phyloP scores from a whole-genome alignment of 1,140 invertebrate genomes.

The Drosophila serrata region DNA sequence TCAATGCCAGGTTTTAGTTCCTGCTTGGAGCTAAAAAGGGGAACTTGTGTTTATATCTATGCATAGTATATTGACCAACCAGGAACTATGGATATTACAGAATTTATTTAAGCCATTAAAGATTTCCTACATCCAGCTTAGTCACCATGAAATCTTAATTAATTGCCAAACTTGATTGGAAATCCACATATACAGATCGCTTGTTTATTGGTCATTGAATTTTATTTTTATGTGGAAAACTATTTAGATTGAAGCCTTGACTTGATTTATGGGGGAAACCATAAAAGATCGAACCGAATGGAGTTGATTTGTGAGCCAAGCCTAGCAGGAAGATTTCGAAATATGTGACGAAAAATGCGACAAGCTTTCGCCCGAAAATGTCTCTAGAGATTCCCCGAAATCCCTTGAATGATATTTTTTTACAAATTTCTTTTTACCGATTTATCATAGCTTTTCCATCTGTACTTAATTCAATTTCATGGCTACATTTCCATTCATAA shows the following conservation, averaged over 20 bases:
- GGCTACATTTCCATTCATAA: constrained; percentile 56
- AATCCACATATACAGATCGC: constrained; percentile 39
- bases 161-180: constrained; percentile 52
- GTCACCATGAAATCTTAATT: constrained; percentile 43
- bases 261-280: constrained; percentile 49
- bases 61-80: background rate
- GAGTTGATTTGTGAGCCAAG: constrained; percentile 52
- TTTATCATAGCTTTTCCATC: constrained; percentile 42
- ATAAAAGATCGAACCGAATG: constrained; percentile 46
- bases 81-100: constrained; percentile 2
- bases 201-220: constrained; percentile 53
- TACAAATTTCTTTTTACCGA: constrained; percentile 22
- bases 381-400: constrained; percentile 18
- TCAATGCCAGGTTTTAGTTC: constrained; percentile 29
- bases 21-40: constrained; percentile 24
- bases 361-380: constrained; percentile 38
- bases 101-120: background rate
- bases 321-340: constrained; percentile 33
- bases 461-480: constrained; percentile 52
- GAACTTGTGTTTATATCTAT: constrained; percentile 1
- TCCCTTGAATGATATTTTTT: constrained; percentile 7
- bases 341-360: constrained; percentile 58
- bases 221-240: constrained; percentile 50
- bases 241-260: constrained; percentile 48
- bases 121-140: constrained; percentile 13